These are phyloP conservation scores for Heterodera schachtii DNA, from an alignment of 1,140 invertebrate species.

Conservation along the genomic window DNA sequence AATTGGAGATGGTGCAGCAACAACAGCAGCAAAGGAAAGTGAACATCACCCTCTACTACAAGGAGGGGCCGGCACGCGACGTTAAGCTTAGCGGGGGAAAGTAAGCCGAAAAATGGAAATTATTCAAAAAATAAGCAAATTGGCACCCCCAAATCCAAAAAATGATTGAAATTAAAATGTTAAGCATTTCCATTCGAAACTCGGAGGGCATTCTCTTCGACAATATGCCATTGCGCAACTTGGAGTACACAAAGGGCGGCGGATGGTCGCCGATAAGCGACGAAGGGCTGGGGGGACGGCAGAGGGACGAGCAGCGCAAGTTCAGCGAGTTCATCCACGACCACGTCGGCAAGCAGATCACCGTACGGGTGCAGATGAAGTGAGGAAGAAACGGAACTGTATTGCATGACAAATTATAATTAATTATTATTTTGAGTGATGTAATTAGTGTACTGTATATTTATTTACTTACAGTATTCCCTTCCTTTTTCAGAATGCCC, in stretches of 20 bases:
- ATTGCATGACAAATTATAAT: not conserved
- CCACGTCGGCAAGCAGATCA: slow-evolving; percentile 43
- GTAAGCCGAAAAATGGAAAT: slow-evolving; percentile 16
- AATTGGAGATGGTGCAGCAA: slow-evolving; percentile 4
- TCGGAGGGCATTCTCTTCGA: slow-evolving; percentile 29
- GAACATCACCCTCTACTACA: slow-evolving; percentile 49
- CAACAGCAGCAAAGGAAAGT: slow-evolving; percentile 16
- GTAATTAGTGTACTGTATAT: no score
- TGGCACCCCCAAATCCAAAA: not conserved
- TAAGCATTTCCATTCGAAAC: slow-evolving; percentile 43
- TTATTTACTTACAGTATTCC: no score
- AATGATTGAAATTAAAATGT: not conserved
- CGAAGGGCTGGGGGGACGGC: not conserved
- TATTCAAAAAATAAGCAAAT: slow-evolving; percentile 12
- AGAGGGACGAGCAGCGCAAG: slow-evolving; percentile 11
- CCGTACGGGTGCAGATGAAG: slow-evolving; percentile 43
- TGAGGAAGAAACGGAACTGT: slow-evolving; percentile 10
- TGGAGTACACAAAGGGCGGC: slow-evolving; percentile 45
- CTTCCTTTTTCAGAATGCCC: slow-evolving; percentile 30
- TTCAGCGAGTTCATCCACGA: slow-evolving; percentile 43
- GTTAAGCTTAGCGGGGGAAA: slow-evolving; percentile 33
- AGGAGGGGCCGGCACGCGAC: slow-evolving; percentile 46
- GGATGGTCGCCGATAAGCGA: slow-evolving; percentile 40
- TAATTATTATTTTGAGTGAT: no score
- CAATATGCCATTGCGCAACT: slow-evolving; percentile 30